Evolutionary conservation across 2,888 invertebrate genomes (phyloP).

Genomic region (Caenorhabditis uteleia): DNA sequence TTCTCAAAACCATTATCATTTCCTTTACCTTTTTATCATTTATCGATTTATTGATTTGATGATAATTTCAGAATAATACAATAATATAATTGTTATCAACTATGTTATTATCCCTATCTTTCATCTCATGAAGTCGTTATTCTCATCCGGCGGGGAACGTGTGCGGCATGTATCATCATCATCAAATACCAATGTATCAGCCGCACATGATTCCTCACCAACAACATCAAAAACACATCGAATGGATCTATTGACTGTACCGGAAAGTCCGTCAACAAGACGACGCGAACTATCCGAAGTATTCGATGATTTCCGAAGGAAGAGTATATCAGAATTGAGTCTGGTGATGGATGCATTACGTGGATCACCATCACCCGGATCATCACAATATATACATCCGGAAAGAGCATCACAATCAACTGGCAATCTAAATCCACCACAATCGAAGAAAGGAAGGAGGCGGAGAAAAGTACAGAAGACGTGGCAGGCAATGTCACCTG

Average conservation of each 20-base stretch:
- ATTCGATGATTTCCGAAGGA: conserved; percentile 55
- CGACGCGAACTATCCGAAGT: conserved; percentile 28
- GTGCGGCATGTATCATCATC: no score
- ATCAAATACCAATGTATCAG: no score
- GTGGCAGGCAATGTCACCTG: conserved; percentile 59
- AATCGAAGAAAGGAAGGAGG: conserved; percentile 41
- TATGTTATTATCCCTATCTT: not conserved
- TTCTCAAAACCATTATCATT: not conserved
- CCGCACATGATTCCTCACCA: no score
- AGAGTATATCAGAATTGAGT: conserved; percentile 58
- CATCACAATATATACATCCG: conserved; percentile 48
- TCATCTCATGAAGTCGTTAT: not conserved
- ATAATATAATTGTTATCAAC: no score
- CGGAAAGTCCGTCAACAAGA: conserved; percentile 37
- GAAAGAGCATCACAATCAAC: conserved; percentile 47
- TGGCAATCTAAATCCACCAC: conserved; percentile 47
- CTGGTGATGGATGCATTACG: conserved; percentile 63
- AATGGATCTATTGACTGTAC: conserved; percentile 39
- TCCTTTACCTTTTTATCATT: not conserved
- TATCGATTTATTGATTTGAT: not conserved
- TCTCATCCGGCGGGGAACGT: not conserved
- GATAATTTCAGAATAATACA: no score
- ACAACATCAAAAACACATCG: not conserved
- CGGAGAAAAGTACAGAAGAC: conserved; percentile 49
- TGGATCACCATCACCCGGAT: conserved; percentile 45